Conservation (phyloP, 2,113 vertebrate species). For the Hydropotes inermis region DNA sequence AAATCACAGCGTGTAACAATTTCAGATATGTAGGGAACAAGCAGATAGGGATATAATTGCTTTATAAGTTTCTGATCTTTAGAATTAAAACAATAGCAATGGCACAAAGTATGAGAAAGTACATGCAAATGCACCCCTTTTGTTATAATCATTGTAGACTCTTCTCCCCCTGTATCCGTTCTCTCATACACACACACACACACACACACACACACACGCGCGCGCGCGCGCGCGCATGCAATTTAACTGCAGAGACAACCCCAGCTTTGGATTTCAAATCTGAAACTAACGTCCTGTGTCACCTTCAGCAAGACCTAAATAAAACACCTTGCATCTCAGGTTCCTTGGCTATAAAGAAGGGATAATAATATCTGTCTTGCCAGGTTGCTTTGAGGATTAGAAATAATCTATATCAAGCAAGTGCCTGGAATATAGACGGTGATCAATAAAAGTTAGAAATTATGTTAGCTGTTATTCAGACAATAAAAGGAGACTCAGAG, state of each 20-base stretch:
- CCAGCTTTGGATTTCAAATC: slow-evolving; percentile 27
- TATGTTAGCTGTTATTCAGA: background rate
- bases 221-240: background rate
- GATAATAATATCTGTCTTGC: slow-evolving; percentile 27
- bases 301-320: slow-evolving; percentile 42
- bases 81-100: background rate
- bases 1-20: background rate
- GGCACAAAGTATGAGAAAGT: background rate
- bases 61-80: background rate
- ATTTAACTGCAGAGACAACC: background rate
- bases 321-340: slow-evolving; percentile 28
- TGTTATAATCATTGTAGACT: background rate
- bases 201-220: background rate
- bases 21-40: background rate
- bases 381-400: slow-evolving; percentile 41
- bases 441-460: slow-evolving; percentile 38
- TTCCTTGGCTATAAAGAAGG: background rate
- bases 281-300: slow-evolving; percentile 16
- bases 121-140: background rate
- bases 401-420: slow-evolving; percentile 47
- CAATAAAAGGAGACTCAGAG: background rate
- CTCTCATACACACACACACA: no score
- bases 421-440: background rate
- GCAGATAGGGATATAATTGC: background rate
- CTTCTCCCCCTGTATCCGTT: background rate